phyloP scores from a whole-genome alignment of 1,140 invertebrate genomes.

The Anoplophora glabripennis region DNA sequence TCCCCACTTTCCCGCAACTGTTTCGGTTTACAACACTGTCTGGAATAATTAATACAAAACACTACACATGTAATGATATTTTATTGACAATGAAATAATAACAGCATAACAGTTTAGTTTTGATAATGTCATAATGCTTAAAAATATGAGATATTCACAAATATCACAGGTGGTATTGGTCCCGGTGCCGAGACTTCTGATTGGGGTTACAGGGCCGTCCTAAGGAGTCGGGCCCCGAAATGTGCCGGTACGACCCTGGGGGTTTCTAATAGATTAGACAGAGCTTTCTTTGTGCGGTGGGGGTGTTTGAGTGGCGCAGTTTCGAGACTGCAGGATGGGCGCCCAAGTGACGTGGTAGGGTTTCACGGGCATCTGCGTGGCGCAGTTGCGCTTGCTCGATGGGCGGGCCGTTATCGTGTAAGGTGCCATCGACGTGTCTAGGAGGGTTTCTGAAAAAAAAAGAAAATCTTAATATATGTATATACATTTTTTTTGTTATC shows the following conservation, averaged over 20 bases:
- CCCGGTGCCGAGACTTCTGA: constrained; percentile 48
- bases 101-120: constrained; percentile 41
- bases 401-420: constrained; percentile 47
- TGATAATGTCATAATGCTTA: constrained; percentile 44
- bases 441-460: constrained; percentile 42
- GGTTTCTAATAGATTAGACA: constrained; percentile 37
- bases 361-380: constrained; percentile 49
- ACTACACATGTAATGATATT: constrained; percentile 43
- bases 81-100: constrained; percentile 47
- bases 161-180: constrained; percentile 51
- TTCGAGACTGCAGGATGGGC: constrained; percentile 46
- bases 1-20: too few species aligned
- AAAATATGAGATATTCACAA: constrained; percentile 50
- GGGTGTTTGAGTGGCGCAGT: constrained; percentile 48
- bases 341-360: constrained; percentile 51
- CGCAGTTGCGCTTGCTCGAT: constrained; percentile 46
- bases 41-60: background rate
- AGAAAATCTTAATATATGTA: too few species aligned
- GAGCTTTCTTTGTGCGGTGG: constrained; percentile 49
- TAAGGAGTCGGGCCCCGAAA: background rate
- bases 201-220: constrained; percentile 33
- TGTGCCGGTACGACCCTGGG: constrained; percentile 8
- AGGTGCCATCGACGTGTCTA: constrained; percentile 42
- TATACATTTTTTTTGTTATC: too few species aligned
- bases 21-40: background rate